Evolutionary conservation across 2,113 vertebrate genomes (phyloP).

Genomic region (Bothrops jararaca): DNA sequence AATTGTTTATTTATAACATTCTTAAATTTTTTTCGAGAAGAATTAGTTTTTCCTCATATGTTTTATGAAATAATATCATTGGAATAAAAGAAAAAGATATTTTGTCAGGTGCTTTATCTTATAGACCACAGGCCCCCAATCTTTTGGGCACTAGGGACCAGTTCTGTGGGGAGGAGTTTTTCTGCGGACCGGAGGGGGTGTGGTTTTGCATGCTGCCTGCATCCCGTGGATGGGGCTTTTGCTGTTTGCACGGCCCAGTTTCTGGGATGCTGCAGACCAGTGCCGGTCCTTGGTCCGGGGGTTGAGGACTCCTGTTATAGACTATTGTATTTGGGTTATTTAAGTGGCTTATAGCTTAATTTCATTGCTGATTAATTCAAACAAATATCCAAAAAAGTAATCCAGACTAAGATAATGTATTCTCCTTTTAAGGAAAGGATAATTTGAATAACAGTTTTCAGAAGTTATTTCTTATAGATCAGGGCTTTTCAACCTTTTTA

Average conservation of each 20-base stretch:
- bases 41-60: neutral
- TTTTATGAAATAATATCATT: neutral
- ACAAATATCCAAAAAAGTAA: neutral
- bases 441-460: neutral
- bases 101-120: neutral
- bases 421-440: neutral
- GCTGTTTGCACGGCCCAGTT: too few relatives aligned
- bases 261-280: too few relatives aligned
- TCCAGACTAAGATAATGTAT: neutral
- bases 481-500: too few relatives aligned
- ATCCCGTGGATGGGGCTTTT: too few relatives aligned
- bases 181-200: too few relatives aligned
- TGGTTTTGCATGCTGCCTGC: too few relatives aligned
- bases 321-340: neutral
- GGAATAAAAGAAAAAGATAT: neutral
- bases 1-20: neutral
- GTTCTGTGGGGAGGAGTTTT: too few relatives aligned
- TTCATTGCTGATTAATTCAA: neutral
- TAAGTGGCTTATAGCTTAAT: neutral
- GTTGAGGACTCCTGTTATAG: neutral
- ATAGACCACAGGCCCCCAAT: neutral
- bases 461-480: neutral
- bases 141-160: too few relatives aligned
- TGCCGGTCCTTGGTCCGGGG: too few relatives aligned
- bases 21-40: neutral